A percentile compares a stretch with the other conserved stretches of the same genome.
These are phyloP conservation scores for Tetrax tetrax DNA, from an alignment of 2,113 vertebrate species.

Conservation along the genomic window DNA sequence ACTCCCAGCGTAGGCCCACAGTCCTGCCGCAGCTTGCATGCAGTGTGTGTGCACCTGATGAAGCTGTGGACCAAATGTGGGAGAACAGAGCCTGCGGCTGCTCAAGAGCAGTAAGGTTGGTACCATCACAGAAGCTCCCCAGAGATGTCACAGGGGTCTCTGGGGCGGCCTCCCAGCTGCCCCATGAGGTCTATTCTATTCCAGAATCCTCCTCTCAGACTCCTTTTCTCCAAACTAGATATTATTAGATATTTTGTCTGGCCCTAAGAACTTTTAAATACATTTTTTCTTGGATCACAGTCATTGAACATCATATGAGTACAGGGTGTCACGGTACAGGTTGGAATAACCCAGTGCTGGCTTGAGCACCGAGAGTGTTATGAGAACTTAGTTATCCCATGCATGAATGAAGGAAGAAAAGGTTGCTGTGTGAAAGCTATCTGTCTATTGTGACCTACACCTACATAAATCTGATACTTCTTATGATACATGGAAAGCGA, in stretches of 20 bases:
- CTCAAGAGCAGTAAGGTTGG: background rate
- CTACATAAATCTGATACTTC: background rate
- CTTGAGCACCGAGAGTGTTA: background rate
- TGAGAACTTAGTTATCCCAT: background rate
- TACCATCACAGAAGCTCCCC: too few relatives aligned
- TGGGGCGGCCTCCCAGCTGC: background rate
- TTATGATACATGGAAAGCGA: background rate
- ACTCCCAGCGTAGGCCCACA: background rate
- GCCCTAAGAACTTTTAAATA: background rate
- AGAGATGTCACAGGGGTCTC: background rate
- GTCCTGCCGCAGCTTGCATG: background rate
- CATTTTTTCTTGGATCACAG: background rate
- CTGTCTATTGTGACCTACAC: background rate
- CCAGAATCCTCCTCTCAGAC: too few relatives aligned
- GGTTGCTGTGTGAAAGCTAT: background rate
- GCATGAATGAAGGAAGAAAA: background rate
- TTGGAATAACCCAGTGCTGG: background rate
- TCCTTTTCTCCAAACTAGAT: too few relatives aligned
- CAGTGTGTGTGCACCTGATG: rapidly evolving
- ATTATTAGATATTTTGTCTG: background rate
- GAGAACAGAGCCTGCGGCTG: background rate
- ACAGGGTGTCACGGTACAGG: background rate
- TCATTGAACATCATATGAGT: background rate
- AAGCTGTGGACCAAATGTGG: background rate
- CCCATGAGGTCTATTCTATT: too few relatives aligned